Base-by-base conservation (phyloP, 2,113 vertebrate species). In the Puffinus mauretanicus region DNA sequence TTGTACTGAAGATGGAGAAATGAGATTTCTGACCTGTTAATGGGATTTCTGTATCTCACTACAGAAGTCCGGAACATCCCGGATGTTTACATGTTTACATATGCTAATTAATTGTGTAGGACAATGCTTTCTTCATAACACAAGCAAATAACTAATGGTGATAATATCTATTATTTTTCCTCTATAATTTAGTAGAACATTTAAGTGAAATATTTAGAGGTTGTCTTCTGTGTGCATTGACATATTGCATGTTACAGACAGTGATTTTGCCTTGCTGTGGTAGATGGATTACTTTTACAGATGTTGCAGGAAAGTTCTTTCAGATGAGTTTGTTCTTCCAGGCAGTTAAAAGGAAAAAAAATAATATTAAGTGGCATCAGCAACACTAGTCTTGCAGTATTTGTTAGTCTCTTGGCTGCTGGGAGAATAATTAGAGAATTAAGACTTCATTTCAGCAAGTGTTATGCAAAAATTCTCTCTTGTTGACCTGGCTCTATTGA, bases 401-500 rank as follows among this genome's bases (percentile, higher is more conserved):
- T 91, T 94, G 36, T 81, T 94, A 49, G 52, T 95, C 52, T 96
- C 20, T 83, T 96, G 32, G 49, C 82, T 96, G 69, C 30, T 92
- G 47, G 7, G 49, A 93, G 55, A 92, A 89, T 87, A 90, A 94
- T 82, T 93, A 61, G 82, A 85, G 54, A 96, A 61, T 79, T 52
- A 94, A 92, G 85, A 49, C 34, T 94, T 94, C 1, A 72, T 96
- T 97, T 95, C 66, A 80, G 67, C 73, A 89, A 62, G 67, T 49
- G 10, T 89, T 93, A 85, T 72, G 40, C 32, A 89, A 73, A 91
- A 97, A 58, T 86, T 97, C 79, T 95, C 22, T 91, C 69, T 90
- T 94, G n/a, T 76, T 97, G 86, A 86, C 96, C 95, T 69, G 86
- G 42, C 81, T 77, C 24, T 34, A 22, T 36, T 97, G 95, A 97